Conservation (phyloP, 2,888 invertebrate genomes). For the Ichneumon xanthorius region DNA sequence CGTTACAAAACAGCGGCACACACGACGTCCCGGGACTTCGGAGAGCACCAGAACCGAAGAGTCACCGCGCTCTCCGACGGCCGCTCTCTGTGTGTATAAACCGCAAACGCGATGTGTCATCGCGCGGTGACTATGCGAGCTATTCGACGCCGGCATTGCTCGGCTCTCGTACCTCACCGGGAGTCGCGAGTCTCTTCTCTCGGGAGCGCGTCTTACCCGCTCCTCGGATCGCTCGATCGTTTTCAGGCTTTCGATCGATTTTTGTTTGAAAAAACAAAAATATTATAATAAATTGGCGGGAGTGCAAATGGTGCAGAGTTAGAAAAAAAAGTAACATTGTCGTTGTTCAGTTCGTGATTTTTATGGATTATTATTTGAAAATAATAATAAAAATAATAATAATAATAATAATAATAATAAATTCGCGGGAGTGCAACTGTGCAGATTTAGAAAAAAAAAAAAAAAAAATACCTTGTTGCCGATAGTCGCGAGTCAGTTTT, state of each 20-base stretch:
- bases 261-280: not conserved
- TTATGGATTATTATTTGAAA: no score
- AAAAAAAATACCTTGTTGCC: not conserved
- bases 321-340: no score
- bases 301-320: not conserved
- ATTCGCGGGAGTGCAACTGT: no score
- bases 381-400: no score
- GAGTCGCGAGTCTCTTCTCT: constrained; percentile 34
- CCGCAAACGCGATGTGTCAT: constrained; percentile 80
- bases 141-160: constrained; percentile 66
- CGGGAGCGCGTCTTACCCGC: not conserved
- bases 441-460: no score
- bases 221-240: constrained; percentile 1
- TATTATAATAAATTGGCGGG: not conserved
- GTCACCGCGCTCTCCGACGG: constrained; percentile 52
- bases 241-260: constrained; percentile 23
- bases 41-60: constrained; percentile 53
- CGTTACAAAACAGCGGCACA: constrained; percentile 36
- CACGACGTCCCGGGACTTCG: constrained; percentile 27
- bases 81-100: constrained; percentile 44
- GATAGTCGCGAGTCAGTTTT: constrained; percentile 27
- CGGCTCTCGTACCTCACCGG: constrained; percentile 48
- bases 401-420: no score
- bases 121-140: constrained; percentile 73
- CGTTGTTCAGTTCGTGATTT: no score